Percentiles rank a stretch among this genome's conserved stretches.
phyloP scores from a whole-genome alignment of 2,888 invertebrate genomes.

The Elgonia sp. region DNA sequence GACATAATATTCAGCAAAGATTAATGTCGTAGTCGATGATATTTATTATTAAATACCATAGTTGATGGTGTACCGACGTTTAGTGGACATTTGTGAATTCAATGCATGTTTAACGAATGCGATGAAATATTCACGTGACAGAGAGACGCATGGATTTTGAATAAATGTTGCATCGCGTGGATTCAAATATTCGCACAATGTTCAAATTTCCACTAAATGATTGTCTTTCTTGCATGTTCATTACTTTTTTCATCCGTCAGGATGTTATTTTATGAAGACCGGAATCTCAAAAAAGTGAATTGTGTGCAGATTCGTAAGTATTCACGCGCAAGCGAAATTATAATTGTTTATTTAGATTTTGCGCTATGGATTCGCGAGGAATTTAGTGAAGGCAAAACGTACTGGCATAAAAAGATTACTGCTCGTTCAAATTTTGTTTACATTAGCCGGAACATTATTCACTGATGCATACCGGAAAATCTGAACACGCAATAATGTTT shows the following conservation, averaged over 20 bases:
- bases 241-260: not conserved
- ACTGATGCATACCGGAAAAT: not conserved
- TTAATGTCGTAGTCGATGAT: constrained; percentile 28
- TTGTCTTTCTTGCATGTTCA: not conserved
- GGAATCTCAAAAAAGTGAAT: not conserved
- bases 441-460: not conserved
- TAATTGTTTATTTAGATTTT: constrained; percentile 10
- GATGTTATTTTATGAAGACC: not conserved
- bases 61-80: constrained; percentile 21
- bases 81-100: constrained; percentile 49
- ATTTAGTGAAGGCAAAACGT: not conserved
- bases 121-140: constrained; percentile 55
- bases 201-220: constrained; percentile 21
- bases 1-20: constrained; percentile 12
- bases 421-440: constrained; percentile 2
- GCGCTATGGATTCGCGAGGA: not conserved
- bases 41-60: constrained; percentile 57
- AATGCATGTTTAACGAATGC: constrained; percentile 56
- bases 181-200: constrained; percentile 15
- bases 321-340: not conserved
- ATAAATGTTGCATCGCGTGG: constrained; percentile 33
- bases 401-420: not conserved
- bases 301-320: not conserved
- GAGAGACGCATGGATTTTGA: constrained; percentile 29
- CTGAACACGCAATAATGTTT: constrained; percentile 8